Base-by-base conservation (phyloP, 2,113 vertebrate species). In the Alaudala cheleensis region DNA sequence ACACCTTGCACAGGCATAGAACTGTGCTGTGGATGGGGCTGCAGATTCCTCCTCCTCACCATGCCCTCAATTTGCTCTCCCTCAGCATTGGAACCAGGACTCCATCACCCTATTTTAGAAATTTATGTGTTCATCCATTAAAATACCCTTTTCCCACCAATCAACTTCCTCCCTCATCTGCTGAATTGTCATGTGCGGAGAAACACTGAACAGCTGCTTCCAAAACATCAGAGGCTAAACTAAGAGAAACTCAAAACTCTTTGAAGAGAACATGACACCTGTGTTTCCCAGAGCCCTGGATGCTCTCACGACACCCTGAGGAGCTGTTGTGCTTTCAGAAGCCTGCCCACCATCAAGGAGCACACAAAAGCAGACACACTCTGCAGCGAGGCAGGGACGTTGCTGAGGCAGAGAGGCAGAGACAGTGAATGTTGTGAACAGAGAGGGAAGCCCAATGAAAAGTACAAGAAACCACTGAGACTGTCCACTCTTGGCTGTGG, bases 351-450 rank as follows among this genome's bases (percentile, higher is more conserved):
- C 54, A 65, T 33, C 34, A 76, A 64, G 81, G n/a, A 81, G 37
- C 64, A 47, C 54, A 39, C 40, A 39, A 65, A 57, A 78, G 37
- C 50, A 95, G 19, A 49, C 33, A 44, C 14, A 33, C 7, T 50
- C 33, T 64, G 28, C 45, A 73, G 54, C 0, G 0, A 61, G 42
- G 18, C 33, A 81, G 45, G 51, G 33, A 49, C 1, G 0, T 39
- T 83, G 26, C n/a, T 0, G 0, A 61, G 42, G 18, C 33, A 81
- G 45, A 57, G 33, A 49, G 0, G 0, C 28, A 51, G 1, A 0
- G 26, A 40, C 12, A 23, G 42, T 16, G 26, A 51, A 56, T 47
- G 29, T 56, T 49, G 14, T 0, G 4, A 49, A 49, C 51, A 9
- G 16, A 81, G 26, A 57, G 22, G 9, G 8, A 73, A 78, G 33